phyloP scores from a whole-genome alignment of 2,113 vertebrate genomes.

The Megaleporinus macrocephalus region DNA sequence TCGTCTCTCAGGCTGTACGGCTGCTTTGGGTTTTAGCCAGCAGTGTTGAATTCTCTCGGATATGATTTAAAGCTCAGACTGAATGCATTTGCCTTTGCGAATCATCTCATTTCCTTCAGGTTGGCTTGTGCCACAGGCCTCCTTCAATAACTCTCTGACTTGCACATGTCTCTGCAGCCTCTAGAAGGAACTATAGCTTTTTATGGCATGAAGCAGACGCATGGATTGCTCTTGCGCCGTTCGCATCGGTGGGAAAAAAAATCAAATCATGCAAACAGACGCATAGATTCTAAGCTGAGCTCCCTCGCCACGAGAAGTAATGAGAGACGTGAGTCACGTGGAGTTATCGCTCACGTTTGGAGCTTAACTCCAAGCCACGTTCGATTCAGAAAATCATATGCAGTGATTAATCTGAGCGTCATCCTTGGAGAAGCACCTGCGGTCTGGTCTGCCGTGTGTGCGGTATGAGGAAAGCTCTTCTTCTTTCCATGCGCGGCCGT shows the following conservation, averaged over 20 bases:
- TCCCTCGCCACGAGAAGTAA: neutral
- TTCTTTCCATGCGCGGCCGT: slow-evolving; percentile 3
- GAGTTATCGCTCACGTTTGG: neutral
- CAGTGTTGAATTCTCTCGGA: neutral
- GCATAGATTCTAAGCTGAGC: neutral
- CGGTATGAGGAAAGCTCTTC: slow-evolving; percentile 1
- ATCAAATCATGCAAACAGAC: neutral
- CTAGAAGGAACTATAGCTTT: neutral
- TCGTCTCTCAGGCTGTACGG: neutral
- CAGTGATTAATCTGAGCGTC: neutral
- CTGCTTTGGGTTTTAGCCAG: neutral
- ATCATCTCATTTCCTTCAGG: neutral
- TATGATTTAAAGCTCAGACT: slow-evolving; percentile 6
- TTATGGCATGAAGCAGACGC: neutral
- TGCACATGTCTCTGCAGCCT: neutral
- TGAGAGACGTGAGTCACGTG: neutral
- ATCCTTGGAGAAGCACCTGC: neutral
- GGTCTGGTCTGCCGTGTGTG: neutral
- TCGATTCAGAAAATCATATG: neutral
- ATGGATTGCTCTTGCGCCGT: neutral
- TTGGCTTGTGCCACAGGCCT: neutral
- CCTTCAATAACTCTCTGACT: neutral
- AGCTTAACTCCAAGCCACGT: neutral
- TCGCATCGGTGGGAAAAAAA: neutral
- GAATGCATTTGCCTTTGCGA: slow-evolving; percentile 19